A percentile compares a stretch with the other conserved stretches of the same genome.
These are phyloP conservation scores for Hiodon tergisus DNA, from an alignment of 2,113 vertebrate species.

Conservation along the genomic window DNA sequence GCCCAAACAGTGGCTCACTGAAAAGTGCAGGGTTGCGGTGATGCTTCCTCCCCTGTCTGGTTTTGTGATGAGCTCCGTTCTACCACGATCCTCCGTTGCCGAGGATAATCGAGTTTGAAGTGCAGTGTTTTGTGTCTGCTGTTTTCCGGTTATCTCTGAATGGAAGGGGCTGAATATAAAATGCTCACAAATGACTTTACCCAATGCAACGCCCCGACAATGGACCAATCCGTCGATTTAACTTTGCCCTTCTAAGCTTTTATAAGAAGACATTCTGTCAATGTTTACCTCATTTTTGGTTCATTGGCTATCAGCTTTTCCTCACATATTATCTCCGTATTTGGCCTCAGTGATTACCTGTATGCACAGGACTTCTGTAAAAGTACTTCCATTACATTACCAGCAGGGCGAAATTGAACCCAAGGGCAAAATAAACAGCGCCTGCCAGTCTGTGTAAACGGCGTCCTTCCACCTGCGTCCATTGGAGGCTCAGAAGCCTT, in stretches of 20 bases:
- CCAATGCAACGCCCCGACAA: neutral
- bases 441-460: neutral
- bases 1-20: neutral
- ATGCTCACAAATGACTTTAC: neutral
- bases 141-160: too few relatives aligned
- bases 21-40: neutral
- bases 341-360: neutral
- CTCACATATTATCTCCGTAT: neutral
- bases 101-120: too few relatives aligned
- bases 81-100: too few relatives aligned
- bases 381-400: conserved; percentile 8
- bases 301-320: neutral
- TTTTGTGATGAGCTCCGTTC: too few relatives aligned
- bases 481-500: neutral
- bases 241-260: too few relatives aligned
- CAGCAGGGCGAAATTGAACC: conserved; percentile 15
- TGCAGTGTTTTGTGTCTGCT: too few relatives aligned
- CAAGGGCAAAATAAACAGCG: neutral
- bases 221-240: too few relatives aligned
- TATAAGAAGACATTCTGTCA: neutral
- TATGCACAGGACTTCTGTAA: neutral
- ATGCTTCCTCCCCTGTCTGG: too few relatives aligned
- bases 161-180: too few relatives aligned
- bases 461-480: neutral
- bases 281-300: neutral